Evolutionary conservation across 2,888 invertebrate species (phyloP).

Genomic region (Congeria kusceri): DNA sequence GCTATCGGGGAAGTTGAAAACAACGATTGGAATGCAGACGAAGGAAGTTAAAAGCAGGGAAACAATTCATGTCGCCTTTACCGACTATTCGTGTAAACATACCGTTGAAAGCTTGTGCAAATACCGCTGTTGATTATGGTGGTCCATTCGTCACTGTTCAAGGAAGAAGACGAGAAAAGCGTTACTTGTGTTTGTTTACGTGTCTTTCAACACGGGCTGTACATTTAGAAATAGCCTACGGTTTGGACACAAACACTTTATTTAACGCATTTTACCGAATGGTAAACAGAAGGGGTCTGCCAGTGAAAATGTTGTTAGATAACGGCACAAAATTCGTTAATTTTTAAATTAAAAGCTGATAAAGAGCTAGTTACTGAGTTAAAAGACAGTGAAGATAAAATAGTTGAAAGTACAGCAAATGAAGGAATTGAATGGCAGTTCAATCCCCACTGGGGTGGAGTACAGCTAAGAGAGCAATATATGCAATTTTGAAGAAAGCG

Average conservation of each 20-base stretch:
- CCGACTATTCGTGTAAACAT: conserved; percentile 24
- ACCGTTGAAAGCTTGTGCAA: conserved; percentile 34
- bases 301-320: conserved; percentile 48
- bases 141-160: conserved; percentile 53
- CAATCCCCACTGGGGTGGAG: conserved; percentile 62
- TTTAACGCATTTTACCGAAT: conserved; percentile 57
- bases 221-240: conserved; percentile 56
- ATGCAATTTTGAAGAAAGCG: conserved; percentile 44
- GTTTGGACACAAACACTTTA: conserved; percentile 55
- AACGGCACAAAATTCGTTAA: conserved; percentile 61
- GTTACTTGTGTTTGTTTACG: conserved; percentile 63
- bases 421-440: conserved; percentile 58
- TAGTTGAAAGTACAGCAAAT: conserved; percentile 38
- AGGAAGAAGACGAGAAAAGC: conserved; percentile 48
- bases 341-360: conserved; percentile 38
- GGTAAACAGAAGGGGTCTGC: conserved; percentile 46
- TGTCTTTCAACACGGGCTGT: conserved; percentile 57
- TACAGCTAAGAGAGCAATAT: conserved; percentile 60
- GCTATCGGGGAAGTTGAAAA: conserved; percentile 51
- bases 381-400: conserved; percentile 42
- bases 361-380: conserved; percentile 26
- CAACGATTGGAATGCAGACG: conserved; percentile 31
- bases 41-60: conserved; percentile 22
- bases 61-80: conserved; percentile 53
- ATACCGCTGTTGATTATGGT: conserved; percentile 45